A percentile compares a stretch with the other conserved stretches of the same genome.
phyloP scores from a whole-genome alignment of 2,888 invertebrate genomes.

The Miltochrista miniata region DNA sequence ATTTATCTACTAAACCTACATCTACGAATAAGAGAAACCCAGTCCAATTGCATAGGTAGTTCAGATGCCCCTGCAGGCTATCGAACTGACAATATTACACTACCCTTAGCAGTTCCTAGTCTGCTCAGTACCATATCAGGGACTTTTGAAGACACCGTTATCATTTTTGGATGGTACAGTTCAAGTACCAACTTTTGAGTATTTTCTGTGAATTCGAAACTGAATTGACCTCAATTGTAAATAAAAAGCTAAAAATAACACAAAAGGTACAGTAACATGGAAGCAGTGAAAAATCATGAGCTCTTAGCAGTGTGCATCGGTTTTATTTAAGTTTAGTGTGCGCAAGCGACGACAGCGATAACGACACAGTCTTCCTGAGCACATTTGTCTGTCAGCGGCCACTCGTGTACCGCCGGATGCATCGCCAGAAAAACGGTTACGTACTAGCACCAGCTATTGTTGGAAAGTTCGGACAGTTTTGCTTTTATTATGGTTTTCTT shows the following conservation, averaged over 20 bases:
- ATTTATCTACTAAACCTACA: too few species aligned
- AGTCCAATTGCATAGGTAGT: too few species aligned
- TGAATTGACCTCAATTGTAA: not conserved
- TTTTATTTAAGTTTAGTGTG: constrained; percentile 59
- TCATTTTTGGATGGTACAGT: too few species aligned
- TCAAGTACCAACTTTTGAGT: too few species aligned
- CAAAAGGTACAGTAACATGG: constrained; percentile 20
- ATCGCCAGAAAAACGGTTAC: constrained; percentile 48
- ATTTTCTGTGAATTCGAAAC: too few species aligned
- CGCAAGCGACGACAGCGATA: constrained; percentile 73
- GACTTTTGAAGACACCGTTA: too few species aligned
- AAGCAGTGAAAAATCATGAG: constrained; percentile 49
- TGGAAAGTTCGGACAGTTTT: constrained; percentile 21
- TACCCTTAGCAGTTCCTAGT: too few species aligned
- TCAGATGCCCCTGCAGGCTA: too few species aligned
- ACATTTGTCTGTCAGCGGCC: constrained; percentile 72
- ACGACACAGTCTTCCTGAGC: constrained; percentile 76
- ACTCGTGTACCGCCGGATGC: constrained; percentile 73
- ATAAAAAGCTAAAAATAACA: constrained; percentile 18
- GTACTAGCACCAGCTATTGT: constrained; percentile 29
- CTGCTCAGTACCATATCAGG: too few species aligned
- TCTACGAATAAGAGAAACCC: too few species aligned
- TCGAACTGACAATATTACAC: too few species aligned
- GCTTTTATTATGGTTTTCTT: not conserved
- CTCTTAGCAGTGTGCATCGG: constrained; percentile 29